Conservation (phyloP, 2,113 vertebrate genomes). For the Leuciscus idus region DNA sequence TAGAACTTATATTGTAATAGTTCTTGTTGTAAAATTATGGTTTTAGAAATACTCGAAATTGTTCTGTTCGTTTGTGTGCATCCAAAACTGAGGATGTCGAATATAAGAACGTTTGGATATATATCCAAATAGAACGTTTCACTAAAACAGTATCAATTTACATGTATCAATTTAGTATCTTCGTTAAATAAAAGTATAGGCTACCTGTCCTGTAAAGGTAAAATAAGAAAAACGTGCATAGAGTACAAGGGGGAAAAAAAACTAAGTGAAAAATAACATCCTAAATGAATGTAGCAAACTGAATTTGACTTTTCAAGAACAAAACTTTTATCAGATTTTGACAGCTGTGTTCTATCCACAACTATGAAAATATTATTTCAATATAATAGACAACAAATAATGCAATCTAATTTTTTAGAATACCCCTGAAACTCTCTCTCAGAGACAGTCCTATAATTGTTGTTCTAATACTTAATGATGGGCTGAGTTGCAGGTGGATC, state of each 20-base stretch:
- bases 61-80: background rate
- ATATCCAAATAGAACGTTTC: too few species aligned
- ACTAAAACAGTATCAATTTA: too few species aligned
- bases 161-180: too few species aligned
- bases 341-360: background rate
- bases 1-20: slow-evolving; percentile 60
- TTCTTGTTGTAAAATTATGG: background rate
- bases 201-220: background rate
- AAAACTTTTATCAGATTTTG: background rate
- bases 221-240: background rate
- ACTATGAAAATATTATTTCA: too few species aligned
- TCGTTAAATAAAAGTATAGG: background rate
- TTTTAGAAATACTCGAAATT: background rate
- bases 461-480: background rate
- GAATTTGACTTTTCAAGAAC: background rate
- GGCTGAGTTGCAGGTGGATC: slow-evolving; percentile 52
- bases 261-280: background rate
- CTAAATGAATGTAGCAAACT: background rate
- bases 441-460: background rate
- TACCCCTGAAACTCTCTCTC: background rate
- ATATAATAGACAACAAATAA: background rate
- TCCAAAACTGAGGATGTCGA: background rate
- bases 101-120: too few species aligned
- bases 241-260: background rate
- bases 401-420: background rate